phyloP scores from a whole-genome alignment of 2,888 invertebrate genomes.

The Nephrotoma flavescens region DNA sequence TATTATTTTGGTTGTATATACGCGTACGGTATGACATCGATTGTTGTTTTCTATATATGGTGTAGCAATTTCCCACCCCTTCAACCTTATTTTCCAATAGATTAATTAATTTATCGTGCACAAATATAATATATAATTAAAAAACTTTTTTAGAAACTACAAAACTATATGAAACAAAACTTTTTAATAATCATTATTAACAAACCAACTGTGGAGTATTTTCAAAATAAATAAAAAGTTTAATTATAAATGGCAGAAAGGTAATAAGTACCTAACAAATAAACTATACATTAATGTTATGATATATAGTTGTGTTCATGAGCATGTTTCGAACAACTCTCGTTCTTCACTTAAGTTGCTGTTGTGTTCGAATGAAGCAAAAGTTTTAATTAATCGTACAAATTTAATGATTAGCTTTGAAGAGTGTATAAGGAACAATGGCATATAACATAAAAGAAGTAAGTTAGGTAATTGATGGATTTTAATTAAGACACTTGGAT shows the following conservation, averaged over 20 bases:
- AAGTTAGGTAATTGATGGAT: background rate
- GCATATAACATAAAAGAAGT: background rate
- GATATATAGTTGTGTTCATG: background rate
- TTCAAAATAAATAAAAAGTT: background rate
- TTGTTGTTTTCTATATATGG: background rate
- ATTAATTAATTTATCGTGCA: background rate
- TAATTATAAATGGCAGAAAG: background rate
- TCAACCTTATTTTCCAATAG: background rate
- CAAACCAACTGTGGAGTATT: background rate
- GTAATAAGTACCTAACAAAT: background rate
- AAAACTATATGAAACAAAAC: background rate
- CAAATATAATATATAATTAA: background rate
- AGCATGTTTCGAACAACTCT: background rate
- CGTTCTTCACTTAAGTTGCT: background rate
- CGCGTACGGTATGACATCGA: background rate
- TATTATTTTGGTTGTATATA: background rate
- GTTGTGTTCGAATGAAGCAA: background rate
- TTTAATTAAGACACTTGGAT: background rate
- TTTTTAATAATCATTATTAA: background rate
- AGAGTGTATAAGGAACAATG: background rate
- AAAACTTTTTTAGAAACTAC: background rate
- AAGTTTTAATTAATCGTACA: background rate
- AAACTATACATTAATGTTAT: background rate
- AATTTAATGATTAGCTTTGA: background rate
- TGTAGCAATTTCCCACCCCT: background rate